These are phyloP conservation scores for Vipera latastei DNA, from an alignment of 2,797 vertebrate species.

Conservation along the genomic window DNA sequence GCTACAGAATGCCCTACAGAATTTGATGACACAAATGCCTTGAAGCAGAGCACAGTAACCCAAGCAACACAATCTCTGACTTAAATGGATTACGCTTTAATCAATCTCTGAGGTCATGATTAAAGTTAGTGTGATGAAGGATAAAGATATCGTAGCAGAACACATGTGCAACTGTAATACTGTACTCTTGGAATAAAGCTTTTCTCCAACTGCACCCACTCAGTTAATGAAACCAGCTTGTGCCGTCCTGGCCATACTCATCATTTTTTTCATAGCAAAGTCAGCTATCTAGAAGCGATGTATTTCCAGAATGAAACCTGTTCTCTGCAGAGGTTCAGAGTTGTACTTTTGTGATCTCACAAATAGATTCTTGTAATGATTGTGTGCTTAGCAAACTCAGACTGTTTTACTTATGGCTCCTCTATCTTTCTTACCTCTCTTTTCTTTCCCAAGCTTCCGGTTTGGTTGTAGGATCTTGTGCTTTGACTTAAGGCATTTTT, in stretches of 20 bases:
- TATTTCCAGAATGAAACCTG: conserved; percentile 14
- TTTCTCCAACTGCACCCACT: neutral
- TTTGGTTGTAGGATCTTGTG: neutral
- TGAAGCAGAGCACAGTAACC: neutral
- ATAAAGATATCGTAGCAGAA: neutral
- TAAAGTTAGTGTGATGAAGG: neutral
- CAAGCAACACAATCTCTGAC: neutral
- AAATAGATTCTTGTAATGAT: fast-evolving
- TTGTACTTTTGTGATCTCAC: fast-evolving
- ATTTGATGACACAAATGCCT: neutral
- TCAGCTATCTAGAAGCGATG: neutral
- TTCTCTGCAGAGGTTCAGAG: neutral
- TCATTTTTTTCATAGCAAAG: neutral
- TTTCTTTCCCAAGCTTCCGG: neutral
- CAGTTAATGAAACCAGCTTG: neutral
- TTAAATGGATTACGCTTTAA: neutral
- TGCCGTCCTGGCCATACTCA: fast-evolving
- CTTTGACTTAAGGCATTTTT: neutral
- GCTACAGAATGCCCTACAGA: neutral
- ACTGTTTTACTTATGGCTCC: fast-evolving
- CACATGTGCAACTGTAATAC: neutral
- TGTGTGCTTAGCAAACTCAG: neutral
- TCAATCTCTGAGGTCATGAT: neutral
- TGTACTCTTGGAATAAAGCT: neutral
- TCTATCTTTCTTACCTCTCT: neutral